phyloP scores from a whole-genome alignment of 2,113 vertebrate genomes.

The Desmodus rotundus region DNA sequence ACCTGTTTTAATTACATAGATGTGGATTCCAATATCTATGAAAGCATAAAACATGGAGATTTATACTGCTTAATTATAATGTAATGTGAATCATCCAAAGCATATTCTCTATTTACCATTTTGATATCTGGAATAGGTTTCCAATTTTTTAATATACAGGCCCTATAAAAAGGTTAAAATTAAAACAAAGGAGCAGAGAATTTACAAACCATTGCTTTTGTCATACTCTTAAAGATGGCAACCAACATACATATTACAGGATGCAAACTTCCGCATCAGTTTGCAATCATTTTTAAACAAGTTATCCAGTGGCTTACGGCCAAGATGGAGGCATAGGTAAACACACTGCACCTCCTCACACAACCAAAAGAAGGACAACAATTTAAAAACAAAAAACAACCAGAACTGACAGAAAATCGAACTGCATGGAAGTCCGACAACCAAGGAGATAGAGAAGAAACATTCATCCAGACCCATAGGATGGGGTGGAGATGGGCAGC shows the following conservation, averaged over 20 bases:
- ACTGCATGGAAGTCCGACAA: too few relatives aligned
- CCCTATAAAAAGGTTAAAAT: neutral
- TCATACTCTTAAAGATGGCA: neutral
- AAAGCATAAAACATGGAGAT: neutral
- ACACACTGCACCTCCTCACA: too few relatives aligned
- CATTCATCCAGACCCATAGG: too few relatives aligned
- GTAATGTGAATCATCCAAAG: neutral
- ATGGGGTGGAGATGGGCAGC: too few relatives aligned
- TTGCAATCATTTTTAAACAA: neutral
- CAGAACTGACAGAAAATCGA: too few relatives aligned
- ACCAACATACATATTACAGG: neutral
- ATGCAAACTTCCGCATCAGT: neutral
- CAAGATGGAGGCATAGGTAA: too few relatives aligned
- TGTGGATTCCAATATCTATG: neutral
- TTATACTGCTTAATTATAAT: neutral
- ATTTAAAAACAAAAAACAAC: too few relatives aligned
- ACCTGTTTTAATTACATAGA: neutral
- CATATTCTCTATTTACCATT: neutral
- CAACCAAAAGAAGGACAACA: too few relatives aligned
- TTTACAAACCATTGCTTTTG: neutral
- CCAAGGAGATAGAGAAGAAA: too few relatives aligned
- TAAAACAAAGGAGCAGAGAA: neutral
- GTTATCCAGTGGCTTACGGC: too few relatives aligned
- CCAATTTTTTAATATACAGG: neutral
- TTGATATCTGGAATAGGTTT: neutral